Evolutionary conservation across 2,113 vertebrate species (phyloP), one percentile per base, ranked within the genome.

Genomic region (Agapornis roseicollis): DNA sequence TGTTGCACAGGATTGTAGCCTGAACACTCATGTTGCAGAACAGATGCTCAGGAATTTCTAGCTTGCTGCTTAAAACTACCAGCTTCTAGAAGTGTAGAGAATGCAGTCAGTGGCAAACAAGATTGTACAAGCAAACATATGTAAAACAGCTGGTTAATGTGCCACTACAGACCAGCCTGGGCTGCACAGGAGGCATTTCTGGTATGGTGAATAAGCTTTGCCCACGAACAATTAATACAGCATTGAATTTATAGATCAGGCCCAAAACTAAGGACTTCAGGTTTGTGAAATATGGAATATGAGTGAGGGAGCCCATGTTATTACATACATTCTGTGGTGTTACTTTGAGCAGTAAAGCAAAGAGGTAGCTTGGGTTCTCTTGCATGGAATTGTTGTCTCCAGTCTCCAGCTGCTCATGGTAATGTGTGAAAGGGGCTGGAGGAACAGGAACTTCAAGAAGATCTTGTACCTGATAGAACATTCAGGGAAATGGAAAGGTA

Each of bases 91-190:
- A 56, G 27, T 3, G 5, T 27, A 49, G 58, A 69, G 29, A 31
- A n/a, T 37, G 31, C n/a, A 11, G 7, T 27, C 0, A 0, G 4
- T 77, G 63, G 25, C 37, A 77, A 77, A 42, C 10, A 49, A 35
- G 35, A 56, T 29, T 52, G 23, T 73, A 15, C 11, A 1, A 2
- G 29, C 33, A 88, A 66, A 53, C 11, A 12, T 11, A 13, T 0
- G 0, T 61, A 52, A 20, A n/a, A 13, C 24, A 50, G 31, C 24
- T 61, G 49, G 27, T 61, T 79, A 41, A 24, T 39, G 33, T 76
- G 65, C 47, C 1, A 0, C 27, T 81, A 44, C 4, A 89, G 64
- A 37, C 55, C 42, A n/a, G 8, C 28, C 25, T 42, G 12, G 16
- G 20, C 60, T 39, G 6, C 46, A 39, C 17, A 46, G 56, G 23